Evolutionary conservation across 2,797 vertebrate genomes (phyloP), one percentile per base, ranked within the genome.

Genomic region (Aplochiton taeniatus): DNA sequence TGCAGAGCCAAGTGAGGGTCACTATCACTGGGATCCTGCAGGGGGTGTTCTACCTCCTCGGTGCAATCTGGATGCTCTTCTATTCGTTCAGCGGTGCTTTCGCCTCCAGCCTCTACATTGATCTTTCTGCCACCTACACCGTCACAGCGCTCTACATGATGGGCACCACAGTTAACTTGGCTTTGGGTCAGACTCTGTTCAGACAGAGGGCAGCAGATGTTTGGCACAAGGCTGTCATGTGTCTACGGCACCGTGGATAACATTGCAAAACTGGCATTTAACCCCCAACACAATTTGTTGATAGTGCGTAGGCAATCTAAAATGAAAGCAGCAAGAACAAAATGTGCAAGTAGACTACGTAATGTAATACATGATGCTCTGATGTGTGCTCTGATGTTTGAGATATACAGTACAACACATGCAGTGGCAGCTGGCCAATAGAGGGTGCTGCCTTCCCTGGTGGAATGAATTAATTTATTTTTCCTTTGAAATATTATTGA

Each of bases 1-100:
- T 70, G 19, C 51, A 55, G 42, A 71, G 68, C 44, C 82, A 85
- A 53, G 70, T 75, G 51, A 80, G 76, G 64, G 72, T 82, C 70
- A 70, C 75, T 58, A 20, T 76, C 58, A 72, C 66, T 11, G 78
- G 82, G 45, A 63, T 83, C 12, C 19, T 58, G 52, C 87, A 88
- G 69, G 72, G 59, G 2, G 42, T 77, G 12, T 48, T 89, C 44
- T 80, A 48, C 60, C 12, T 79, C n/a, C 10, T 81, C 1, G 82
- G 47, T 8, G 11, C 1, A 4, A 0, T n/a, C 4, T 78, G 59
- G 47, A 42, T 61, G n/a, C 2, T 68, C 0, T 0, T 51, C 0
- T 0, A 42, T 1, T 6, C 31, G 0, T 7, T 80, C 12, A 0
- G 1, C 42, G 0, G 0, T 0, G 0, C 0, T 0, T 4, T 9